phyloP scores from a whole-genome alignment of 2,888 invertebrate genomes.

The Volucella zonaria region DNA sequence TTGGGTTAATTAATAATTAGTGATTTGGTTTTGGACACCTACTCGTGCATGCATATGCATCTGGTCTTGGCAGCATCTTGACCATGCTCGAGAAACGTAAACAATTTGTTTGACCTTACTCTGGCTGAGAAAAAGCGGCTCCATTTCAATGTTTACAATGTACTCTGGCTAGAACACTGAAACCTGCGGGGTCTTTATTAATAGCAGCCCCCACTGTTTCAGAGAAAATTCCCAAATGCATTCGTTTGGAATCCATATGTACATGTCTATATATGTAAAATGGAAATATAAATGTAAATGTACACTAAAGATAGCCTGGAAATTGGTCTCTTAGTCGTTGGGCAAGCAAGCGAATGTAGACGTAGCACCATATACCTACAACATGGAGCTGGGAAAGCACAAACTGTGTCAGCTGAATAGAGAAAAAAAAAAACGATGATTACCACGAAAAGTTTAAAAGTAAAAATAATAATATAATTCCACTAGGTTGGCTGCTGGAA shows the following conservation, averaged over 20 bases:
- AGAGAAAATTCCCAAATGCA: slow-evolving; percentile 17
- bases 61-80: slow-evolving; percentile 1
- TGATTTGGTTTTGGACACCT: not conserved
- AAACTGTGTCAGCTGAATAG: slow-evolving; percentile 33
- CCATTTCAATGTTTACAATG: slow-evolving; percentile 7
- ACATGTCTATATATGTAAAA: too few species aligned
- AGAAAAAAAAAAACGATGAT: not conserved
- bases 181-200: slow-evolving; percentile 2
- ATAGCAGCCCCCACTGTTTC: not conserved
- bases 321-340: not conserved
- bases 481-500: slow-evolving; percentile 9
- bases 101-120: slow-evolving; percentile 44
- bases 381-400: slow-evolving; percentile 5
- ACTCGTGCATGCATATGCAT: too few species aligned
- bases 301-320: not conserved
- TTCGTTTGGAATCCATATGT: not conserved
- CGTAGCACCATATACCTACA: not conserved
- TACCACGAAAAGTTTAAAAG: slow-evolving; percentile 23
- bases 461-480: not conserved
- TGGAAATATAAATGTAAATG: slow-evolving; percentile 1
- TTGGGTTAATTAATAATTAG: slow-evolving; percentile 7
- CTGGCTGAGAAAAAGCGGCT: not conserved
- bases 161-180: not conserved
- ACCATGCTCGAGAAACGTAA: not conserved
- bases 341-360: not conserved